Base-by-base conservation (phyloP, 2,888 invertebrate species). In the Andrena bicolor region DNA sequence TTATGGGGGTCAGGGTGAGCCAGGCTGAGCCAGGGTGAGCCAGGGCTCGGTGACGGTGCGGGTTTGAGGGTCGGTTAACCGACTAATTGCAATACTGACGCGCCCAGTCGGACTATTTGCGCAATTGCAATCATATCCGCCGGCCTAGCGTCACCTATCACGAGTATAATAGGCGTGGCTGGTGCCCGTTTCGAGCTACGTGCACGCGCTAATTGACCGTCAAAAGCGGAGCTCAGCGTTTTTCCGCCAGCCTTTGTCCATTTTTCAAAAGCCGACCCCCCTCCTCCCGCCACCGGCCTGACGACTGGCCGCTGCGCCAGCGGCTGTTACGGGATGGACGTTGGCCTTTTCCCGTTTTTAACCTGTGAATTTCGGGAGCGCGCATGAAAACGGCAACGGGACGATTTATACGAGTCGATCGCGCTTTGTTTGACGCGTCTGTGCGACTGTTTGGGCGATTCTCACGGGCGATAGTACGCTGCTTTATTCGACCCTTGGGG, bases 61-160 rank as follows among this genome's bases (percentile, higher is more conserved):
- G 68, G 75, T 83, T 79, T 75, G 78, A 81, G 80, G 86, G 77
- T 74, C 78, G 93, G 92, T 93, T 92, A 91, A 93, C 92, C 93
- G 88, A 92, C 92, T 92, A 93, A 93, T 93, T 92, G 91, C 92
- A 91, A 92, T 91, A 92, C 89, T 90, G 92, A 91, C 91, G 90
- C 90, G 89, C 85, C 88, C 86, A 84, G 82, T 88, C 80, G 82
- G 88, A 90, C 91, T 90, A 91, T 92, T 91, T 89, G 91, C 86
- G 90, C 90, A 90, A 91, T 90, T 89, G 87, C 87, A 82, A 91
- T 91, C 90, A 92, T 92, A 92, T 88, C 86, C 90, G 81, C 73
- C 82, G 75, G 76, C 82, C 78, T 83, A 80, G 84, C 81, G 73
- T 72, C 83, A 79, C 64, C 83, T 78, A 73, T 83, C 83, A 71